Evolutionary conservation across 2,888 invertebrate species (phyloP), one percentile per base, ranked within the genome.

Genomic region (Rhagophthalmus giganteus): DNA sequence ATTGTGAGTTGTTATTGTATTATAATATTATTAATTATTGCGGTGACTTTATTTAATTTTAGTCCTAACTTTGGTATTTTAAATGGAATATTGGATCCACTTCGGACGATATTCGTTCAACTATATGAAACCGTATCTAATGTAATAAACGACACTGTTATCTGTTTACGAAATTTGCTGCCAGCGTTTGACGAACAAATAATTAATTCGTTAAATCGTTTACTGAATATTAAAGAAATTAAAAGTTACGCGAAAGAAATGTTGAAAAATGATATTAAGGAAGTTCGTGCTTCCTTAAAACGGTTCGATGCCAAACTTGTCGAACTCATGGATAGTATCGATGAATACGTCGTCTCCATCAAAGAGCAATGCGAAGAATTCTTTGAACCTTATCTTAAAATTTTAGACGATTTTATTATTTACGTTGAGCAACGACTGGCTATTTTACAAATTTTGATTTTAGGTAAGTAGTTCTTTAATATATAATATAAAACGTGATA

Each of bases 361-460:
- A 52, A 58, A 26, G 9, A 35, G 7, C 30, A 58, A 32, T 41
- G 57, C 20, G 55, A 57, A 44, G 44, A 48, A 5, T 55, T 61
- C 35, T 61, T 63, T 30, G 56, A 60, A 10, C 63, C 63, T 1
- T 54, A 57, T 26, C 41, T 62, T 5, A 59, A 51, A 40, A 41
- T 60, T 14, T 26, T 61, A 12, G 61, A 63, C 25, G 59, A 63
- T 37, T 58, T 60, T 20, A 52, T 61, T 3, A 51, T 41, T 8
- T 62, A 63, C 32, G 35, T 61, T 5, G 63, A 63, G 32, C 60
- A 61, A 28, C 28, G 59, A 32, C 32, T 62, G 11, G 53, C 59
- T 11, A 41, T 60, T 28, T 20, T 63, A 7, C 62, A 62, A 54
- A 47, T 62, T 8, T 38, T 55, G n/a, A 41, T 61, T 9, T 39